A percentile compares a stretch with the other conserved stretches of the same genome.
Evolutionary conservation across 2,888 invertebrate genomes (phyloP).

Genomic region (Trisateles emortualis): DNA sequence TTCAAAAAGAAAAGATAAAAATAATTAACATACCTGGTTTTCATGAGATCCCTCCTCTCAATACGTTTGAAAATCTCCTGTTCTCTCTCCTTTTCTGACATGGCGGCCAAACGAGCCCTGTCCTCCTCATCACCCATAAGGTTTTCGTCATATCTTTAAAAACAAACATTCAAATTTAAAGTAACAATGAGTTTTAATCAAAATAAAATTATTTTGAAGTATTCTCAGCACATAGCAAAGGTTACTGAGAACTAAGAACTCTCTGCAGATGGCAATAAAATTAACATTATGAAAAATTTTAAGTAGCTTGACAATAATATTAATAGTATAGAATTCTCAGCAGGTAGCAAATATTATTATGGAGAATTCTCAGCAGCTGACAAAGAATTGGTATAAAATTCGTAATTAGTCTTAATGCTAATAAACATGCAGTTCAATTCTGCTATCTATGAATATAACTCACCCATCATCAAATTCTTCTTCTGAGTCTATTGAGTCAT

Average conservation of each 20-base stretch:
- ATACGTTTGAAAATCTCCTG: slow-evolving; percentile 98
- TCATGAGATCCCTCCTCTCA: slow-evolving; percentile 97
- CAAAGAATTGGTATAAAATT: no score
- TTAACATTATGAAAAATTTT: no score
- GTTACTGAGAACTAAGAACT: no score
- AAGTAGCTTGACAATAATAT: no score
- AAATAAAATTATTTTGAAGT: no score
- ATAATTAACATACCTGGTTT: slow-evolving; percentile 88
- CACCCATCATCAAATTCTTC: slow-evolving; percentile 97
- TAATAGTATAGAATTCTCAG: no score
- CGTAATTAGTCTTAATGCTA: no score
- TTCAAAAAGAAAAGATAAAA: neutral
- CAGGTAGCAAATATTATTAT: no score
- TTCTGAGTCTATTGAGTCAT: slow-evolving; percentile 88
- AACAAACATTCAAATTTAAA: no score
- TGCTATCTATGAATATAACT: slow-evolving; percentile 39
- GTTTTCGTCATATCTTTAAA: slow-evolving; percentile 93
- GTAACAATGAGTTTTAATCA: neutral
- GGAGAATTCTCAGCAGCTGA: no score
- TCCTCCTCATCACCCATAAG: slow-evolving; percentile 99
- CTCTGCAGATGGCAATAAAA: no score
- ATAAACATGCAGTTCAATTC: no score
- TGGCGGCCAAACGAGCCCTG: slow-evolving; percentile 94
- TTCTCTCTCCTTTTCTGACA: slow-evolving; percentile 99
- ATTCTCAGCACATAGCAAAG: neutral